Evolutionary conservation across 2,797 vertebrate genomes (phyloP).

Genomic region (Ctenosaura bakeri): DNA sequence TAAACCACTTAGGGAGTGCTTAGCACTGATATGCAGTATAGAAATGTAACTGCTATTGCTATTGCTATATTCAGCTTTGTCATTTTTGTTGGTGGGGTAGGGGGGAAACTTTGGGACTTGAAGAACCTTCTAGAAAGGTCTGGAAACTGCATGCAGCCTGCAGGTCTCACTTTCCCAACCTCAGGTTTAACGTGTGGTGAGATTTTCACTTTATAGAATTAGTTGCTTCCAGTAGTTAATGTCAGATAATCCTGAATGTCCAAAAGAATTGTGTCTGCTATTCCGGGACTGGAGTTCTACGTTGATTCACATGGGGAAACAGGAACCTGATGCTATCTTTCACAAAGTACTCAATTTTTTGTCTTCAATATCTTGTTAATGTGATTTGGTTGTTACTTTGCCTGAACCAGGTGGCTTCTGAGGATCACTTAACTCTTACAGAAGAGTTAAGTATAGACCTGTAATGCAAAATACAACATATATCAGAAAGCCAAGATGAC

Average conservation of each 20-base stretch:
- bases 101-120: too few species aligned
- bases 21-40: too few species aligned
- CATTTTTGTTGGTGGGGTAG: too few species aligned
- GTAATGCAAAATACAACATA: not conserved
- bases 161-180: too few species aligned
- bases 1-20: too few species aligned
- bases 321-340: not conserved
- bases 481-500: not conserved
- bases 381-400: not conserved
- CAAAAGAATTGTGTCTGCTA: not conserved
- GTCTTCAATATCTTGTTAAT: too few species aligned
- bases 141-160: too few species aligned
- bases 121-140: too few species aligned
- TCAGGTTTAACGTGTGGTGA: not conserved
- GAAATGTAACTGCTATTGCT: too few species aligned
- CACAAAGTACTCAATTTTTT: not conserved
- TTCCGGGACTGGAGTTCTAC: not conserved
- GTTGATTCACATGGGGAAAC: not conserved
- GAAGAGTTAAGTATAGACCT: not conserved
- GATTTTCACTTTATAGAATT: conserved; percentile 1
- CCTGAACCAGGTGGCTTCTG: not conserved
- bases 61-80: too few species aligned
- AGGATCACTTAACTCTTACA: not conserved
- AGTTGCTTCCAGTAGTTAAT: not conserved
- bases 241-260: not conserved